Conservation (phyloP, 1,140 invertebrate genomes). For the Drosophila persimilis region DNA sequence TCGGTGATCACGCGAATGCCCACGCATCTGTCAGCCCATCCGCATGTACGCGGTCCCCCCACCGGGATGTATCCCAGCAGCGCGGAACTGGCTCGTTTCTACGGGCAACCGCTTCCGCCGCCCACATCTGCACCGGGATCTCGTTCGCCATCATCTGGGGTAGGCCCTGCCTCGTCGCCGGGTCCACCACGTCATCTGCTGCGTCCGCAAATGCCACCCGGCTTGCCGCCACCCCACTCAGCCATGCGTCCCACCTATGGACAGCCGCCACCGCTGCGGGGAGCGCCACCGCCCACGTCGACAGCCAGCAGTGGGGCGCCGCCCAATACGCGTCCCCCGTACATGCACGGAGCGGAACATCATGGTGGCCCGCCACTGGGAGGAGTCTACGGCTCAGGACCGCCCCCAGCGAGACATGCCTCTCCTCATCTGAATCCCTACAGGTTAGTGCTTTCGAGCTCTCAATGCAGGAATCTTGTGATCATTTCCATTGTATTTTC, state of each 20-base stretch:
- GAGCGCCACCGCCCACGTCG: constrained; percentile 50
- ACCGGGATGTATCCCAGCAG: constrained; percentile 59
- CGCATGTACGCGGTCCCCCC: constrained; percentile 39
- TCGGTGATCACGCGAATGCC: constrained; percentile 87
- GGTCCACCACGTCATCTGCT: constrained; percentile 51
- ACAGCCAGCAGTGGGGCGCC: constrained; percentile 19
- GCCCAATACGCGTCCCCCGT: constrained; percentile 48
- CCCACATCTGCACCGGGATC: constrained; percentile 8
- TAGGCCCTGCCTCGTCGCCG: constrained; percentile 12
- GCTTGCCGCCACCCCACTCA: constrained; percentile 56
- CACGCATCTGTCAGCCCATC: constrained; percentile 82
- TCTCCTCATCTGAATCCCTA: constrained; percentile 75
- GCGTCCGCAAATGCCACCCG: constrained; percentile 48
- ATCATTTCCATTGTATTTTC: not conserved
- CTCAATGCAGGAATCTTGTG: no score
- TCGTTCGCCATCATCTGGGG: constrained; percentile 33
- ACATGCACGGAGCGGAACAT: constrained; percentile 64
- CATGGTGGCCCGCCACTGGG: constrained; percentile 51
- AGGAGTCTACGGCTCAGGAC: constrained; percentile 57
- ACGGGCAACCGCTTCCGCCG: constrained; percentile 42
- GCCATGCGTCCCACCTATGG: constrained; percentile 72
- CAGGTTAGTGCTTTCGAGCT: constrained; percentile 38
- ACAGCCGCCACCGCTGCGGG: constrained; percentile 74
- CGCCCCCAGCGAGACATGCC: constrained; percentile 73
- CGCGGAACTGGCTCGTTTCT: constrained; percentile 65